These are phyloP conservation scores for Fissipunctia ypsillon DNA, from an alignment of 2,888 invertebrate genomes.

Conservation along the genomic window DNA sequence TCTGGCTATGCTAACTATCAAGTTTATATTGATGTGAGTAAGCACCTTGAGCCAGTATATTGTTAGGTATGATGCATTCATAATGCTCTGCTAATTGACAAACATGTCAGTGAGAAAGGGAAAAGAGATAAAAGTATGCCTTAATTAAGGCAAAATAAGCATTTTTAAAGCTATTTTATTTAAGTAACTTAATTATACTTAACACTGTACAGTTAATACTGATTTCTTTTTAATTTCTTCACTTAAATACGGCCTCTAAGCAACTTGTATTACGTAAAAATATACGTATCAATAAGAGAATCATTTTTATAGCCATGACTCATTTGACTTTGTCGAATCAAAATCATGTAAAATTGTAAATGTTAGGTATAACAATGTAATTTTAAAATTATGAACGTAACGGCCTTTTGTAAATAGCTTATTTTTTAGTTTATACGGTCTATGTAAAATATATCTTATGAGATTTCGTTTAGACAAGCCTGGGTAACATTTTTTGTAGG, in stretches of 20 bases:
- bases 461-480: slow-evolving; percentile 54
- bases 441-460: slow-evolving; percentile 65
- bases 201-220: slow-evolving; percentile 62
- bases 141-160: slow-evolving; percentile 52
- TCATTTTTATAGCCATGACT: slow-evolving; percentile 63
- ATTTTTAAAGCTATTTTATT: slow-evolving; percentile 65
- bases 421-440: slow-evolving; percentile 74
- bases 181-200: slow-evolving; percentile 65
- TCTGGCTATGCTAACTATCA: slow-evolving; percentile 58
- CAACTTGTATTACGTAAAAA: slow-evolving; percentile 61
- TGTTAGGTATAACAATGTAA: slow-evolving; percentile 80
- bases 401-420: slow-evolving; percentile 88
- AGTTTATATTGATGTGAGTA: slow-evolving; percentile 52
- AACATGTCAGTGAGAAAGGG: slow-evolving; percentile 25
- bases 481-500: slow-evolving; percentile 34
- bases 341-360: slow-evolving; percentile 85
- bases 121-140: slow-evolving; percentile 44
- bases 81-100: slow-evolving; percentile 32
- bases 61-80: slow-evolving; percentile 45
- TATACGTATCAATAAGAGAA: slow-evolving; percentile 56
- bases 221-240: slow-evolving; percentile 51
- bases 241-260: slow-evolving; percentile 55
- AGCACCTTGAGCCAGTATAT: slow-evolving; percentile 53
- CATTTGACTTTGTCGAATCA: slow-evolving; percentile 68
- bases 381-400: slow-evolving; percentile 73